Conservation (phyloP, 2,797 vertebrate genomes). For the Falco novaeseelandiae region DNA sequence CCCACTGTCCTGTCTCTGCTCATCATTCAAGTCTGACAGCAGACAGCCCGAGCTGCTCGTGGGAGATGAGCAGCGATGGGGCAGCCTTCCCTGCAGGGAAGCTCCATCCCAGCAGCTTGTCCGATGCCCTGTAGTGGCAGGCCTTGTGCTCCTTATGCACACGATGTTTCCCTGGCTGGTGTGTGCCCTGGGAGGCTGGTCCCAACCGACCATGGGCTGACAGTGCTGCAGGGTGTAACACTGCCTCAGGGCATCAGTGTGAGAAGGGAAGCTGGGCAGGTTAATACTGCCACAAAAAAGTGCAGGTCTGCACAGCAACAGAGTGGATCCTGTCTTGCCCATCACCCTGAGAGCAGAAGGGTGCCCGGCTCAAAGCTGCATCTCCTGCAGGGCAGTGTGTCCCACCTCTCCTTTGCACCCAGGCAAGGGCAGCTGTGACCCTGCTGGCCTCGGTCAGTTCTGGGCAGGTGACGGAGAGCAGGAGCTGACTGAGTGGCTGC, state of each 20-base stretch:
- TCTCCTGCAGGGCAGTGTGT: not conserved
- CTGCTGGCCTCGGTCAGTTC: not conserved
- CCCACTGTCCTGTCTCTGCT: not conserved
- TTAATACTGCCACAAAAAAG: not conserved
- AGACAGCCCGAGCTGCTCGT: not conserved
- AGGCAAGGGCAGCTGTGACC: not conserved
- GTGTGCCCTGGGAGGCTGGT: not conserved
- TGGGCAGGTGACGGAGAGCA: not conserved
- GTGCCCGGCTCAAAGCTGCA: accelerated
- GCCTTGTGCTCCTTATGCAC: accelerated
- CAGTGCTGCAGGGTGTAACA: not conserved
- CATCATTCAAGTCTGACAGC: accelerated
- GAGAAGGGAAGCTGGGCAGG: not conserved
- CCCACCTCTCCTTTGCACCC: not conserved
- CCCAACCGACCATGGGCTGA: accelerated
- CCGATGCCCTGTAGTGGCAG: not conserved
- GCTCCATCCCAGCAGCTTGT: not conserved
- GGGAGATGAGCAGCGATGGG: not conserved
- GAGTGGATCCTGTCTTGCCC: not conserved
- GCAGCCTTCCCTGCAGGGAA: not conserved
- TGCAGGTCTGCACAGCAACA: not conserved
- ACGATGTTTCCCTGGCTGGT: not conserved
- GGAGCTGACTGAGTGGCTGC: not conserved
- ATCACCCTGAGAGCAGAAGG: accelerated
- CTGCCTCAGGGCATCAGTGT: accelerated